Percentiles rank a stretch among this genome's conserved stretches.
These are phyloP conservation scores for Enteromius paludinosus DNA, from an alignment of 2,797 vertebrate species.

Conservation along the genomic window DNA sequence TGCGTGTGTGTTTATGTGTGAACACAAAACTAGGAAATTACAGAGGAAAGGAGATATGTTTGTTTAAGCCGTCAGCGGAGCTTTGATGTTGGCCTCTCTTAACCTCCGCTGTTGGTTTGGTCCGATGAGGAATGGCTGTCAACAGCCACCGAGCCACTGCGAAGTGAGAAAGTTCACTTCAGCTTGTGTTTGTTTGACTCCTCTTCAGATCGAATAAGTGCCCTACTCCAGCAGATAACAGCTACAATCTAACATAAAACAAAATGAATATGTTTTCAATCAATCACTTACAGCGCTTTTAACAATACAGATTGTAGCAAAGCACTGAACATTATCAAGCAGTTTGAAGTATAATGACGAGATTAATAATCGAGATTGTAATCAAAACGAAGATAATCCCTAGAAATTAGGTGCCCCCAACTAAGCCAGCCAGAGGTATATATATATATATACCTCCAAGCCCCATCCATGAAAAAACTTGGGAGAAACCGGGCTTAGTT, in stretches of 20 bases:
- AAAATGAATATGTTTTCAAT: not conserved
- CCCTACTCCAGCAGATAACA: not conserved
- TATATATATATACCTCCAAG: too few relatives aligned
- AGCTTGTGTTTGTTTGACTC: not conserved
- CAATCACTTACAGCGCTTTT: too few relatives aligned
- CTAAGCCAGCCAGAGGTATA: too few relatives aligned
- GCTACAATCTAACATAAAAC: not conserved
- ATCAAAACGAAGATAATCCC: too few relatives aligned
- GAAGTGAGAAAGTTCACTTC: slow-evolving; percentile 30
- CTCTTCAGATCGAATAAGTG: not conserved
- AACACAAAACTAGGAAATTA: slow-evolving; percentile 35
- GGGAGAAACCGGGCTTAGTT: too few relatives aligned
- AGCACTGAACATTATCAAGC: too few relatives aligned
- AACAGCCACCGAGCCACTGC: not conserved
- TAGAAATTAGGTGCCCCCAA: too few relatives aligned
- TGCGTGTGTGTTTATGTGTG: slow-evolving; percentile 5
- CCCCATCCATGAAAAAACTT: too few relatives aligned
- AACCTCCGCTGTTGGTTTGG: slow-evolving; percentile 17
- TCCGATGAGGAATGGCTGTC: slow-evolving; percentile 9
- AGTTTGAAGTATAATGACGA: too few relatives aligned
- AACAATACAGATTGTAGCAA: too few relatives aligned
- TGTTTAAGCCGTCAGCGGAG: slow-evolving; percentile 11
- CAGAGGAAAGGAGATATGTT: slow-evolving; percentile 38
- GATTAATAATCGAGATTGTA: too few relatives aligned
- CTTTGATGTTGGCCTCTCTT: slow-evolving; percentile 33